A percentile compares a stretch with the other conserved stretches of the same genome.
Evolutionary conservation across 35 echinoderm and acorn worm genomes (phyloP).

Genomic region (Apostichopus japonicus): DNA sequence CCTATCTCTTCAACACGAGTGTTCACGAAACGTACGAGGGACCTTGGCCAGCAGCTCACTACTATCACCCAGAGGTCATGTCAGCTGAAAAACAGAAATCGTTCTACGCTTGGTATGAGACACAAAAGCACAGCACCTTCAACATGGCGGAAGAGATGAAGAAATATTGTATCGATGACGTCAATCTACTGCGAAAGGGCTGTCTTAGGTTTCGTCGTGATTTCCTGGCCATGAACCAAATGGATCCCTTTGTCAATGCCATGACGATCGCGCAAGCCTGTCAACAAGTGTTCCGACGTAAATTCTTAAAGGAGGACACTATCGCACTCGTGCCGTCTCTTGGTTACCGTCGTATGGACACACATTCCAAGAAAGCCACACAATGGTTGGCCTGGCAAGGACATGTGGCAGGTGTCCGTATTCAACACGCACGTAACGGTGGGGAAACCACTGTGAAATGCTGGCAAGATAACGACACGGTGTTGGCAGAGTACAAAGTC

Average conservation of each 20-base stretch:
- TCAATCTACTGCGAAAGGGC: not conserved
- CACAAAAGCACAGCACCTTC: constrained; percentile 24
- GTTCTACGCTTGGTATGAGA: not conserved
- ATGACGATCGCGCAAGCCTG: constrained; percentile 13
- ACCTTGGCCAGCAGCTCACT: not conserved
- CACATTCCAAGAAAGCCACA: constrained; percentile 15
- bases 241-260: not conserved
- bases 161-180: constrained; percentile 10
- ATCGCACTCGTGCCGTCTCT: not conserved
- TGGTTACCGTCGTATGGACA: constrained; percentile 16
- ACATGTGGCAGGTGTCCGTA: not conserved
- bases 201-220: not conserved
- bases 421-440: constrained; percentile 36
- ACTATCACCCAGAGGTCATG: not conserved
- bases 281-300: not conserved
- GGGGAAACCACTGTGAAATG: not conserved
- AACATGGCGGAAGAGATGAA: not conserved
- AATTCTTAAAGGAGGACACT: not conserved
- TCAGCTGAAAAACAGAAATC: not conserved
- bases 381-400: constrained; percentile 19
- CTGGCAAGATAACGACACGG: not conserved
- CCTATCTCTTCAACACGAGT: not conserved
- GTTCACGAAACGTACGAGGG: not conserved
- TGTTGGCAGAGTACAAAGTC: constrained; percentile 5
- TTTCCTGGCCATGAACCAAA: not conserved